phyloP scores from a whole-genome alignment of 2,113 vertebrate species.

The Macaca nemestrina region DNA sequence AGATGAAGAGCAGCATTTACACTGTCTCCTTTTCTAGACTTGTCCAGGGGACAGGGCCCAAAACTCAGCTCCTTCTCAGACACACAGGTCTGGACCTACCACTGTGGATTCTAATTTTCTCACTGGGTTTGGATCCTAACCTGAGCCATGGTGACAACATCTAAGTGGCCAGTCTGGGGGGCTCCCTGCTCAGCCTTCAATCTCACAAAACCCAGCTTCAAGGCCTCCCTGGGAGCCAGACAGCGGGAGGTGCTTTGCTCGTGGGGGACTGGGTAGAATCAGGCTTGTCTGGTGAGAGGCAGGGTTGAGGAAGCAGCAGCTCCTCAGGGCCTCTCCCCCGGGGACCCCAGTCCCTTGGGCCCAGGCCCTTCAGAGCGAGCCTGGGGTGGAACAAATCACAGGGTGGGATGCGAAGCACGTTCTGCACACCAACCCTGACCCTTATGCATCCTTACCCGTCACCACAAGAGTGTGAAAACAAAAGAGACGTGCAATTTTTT shows the following conservation, averaged over 20 bases:
- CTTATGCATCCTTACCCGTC: background rate
- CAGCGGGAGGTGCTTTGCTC: background rate
- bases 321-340: background rate
- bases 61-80: background rate
- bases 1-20: accelerated
- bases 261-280: accelerated
- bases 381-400: background rate
- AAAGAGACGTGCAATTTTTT: background rate
- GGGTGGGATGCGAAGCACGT: accelerated
- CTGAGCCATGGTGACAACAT: background rate
- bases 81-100: accelerated
- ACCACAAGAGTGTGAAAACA: background rate
- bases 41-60: background rate
- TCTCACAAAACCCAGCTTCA: background rate
- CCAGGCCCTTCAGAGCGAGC: no score
- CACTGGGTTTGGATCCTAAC: background rate
- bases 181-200: background rate
- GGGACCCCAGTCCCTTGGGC: background rate
- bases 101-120: background rate
- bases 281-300: background rate
- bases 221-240: background rate
- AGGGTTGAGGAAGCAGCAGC: background rate
- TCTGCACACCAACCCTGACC: accelerated
- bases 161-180: background rate
- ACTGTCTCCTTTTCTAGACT: accelerated